Percentiles rank a stretch among this genome's conserved stretches.
These are phyloP conservation scores for rat (Rattus norvegicus) DNA, from an alignment of 2,113 vertebrate species.

Conservation along the genomic window GRCr8 NC_086021.1:51068001-51068500, in stretches of 20 bases:
- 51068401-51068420: slow-evolving; percentile 85
- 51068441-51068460: slow-evolving; percentile 85
- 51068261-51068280: neutral
- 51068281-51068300: neutral
- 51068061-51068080: neutral
- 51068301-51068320: neutral
- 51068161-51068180: neutral
- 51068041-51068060: neutral
- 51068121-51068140: neutral
- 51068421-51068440: slow-evolving; percentile 83
- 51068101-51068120: neutral
- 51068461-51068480: slow-evolving; percentile 84
- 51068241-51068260: neutral
- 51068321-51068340: slow-evolving; percentile 75
- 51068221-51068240: too few species aligned
- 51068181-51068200: neutral
- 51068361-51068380: slow-evolving; percentile 85
- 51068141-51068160: neutral
- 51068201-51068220: neutral
- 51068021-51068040: neutral
- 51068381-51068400: slow-evolving; percentile 85
- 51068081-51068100: neutral
- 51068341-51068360: slow-evolving; percentile 78
- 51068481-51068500: slow-evolving; percentile 80
- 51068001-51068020: slow-evolving; percentile 9